A percentile compares a stretch with the other conserved stretches of the same genome.
These are phyloP conservation scores for Abrostola tripartita DNA, from an alignment of 2,888 invertebrate species.

Conservation along the genomic window DNA sequence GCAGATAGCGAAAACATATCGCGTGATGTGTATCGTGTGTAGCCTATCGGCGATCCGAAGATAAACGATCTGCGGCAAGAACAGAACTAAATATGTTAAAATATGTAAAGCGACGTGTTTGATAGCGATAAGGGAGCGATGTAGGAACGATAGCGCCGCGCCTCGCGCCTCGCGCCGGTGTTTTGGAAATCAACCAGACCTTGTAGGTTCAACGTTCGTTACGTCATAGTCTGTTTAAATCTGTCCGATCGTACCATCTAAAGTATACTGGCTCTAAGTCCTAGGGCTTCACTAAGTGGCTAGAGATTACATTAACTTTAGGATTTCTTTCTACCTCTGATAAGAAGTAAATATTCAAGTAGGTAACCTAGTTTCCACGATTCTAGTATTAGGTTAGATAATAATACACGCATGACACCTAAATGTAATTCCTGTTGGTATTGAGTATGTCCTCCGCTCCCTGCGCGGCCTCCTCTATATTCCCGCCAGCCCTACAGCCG, in stretches of 20 bases:
- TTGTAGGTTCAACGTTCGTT: not conserved
- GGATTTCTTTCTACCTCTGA: too few species aligned
- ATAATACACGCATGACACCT: too few species aligned
- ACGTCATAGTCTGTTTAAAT: too few species aligned
- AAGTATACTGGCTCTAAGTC: too few species aligned
- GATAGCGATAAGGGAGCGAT: slow-evolving; percentile 8
- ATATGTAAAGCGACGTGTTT: slow-evolving; percentile 35
- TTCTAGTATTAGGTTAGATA: too few species aligned
- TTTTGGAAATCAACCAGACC: not conserved
- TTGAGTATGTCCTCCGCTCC: not conserved
- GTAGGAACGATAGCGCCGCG: not conserved
- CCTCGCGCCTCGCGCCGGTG: not conserved
- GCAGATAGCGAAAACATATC: slow-evolving; percentile 45
- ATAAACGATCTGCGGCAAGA: slow-evolving; percentile 31
- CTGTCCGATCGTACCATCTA: too few species aligned
- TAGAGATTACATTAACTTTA: too few species aligned
- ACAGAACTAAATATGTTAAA: slow-evolving; percentile 41
- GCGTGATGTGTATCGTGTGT: slow-evolving; percentile 43
- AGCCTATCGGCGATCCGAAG: slow-evolving; percentile 20
- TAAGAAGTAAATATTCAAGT: too few species aligned
- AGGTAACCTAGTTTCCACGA: too few species aligned
- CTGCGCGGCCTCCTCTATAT: not conserved
- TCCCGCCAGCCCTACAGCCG: slow-evolving; percentile 20
- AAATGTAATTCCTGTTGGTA: too few species aligned
- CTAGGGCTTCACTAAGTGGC: too few species aligned